phyloP scores from a whole-genome alignment of 2,888 invertebrate species.

The Pandemis corylana region DNA sequence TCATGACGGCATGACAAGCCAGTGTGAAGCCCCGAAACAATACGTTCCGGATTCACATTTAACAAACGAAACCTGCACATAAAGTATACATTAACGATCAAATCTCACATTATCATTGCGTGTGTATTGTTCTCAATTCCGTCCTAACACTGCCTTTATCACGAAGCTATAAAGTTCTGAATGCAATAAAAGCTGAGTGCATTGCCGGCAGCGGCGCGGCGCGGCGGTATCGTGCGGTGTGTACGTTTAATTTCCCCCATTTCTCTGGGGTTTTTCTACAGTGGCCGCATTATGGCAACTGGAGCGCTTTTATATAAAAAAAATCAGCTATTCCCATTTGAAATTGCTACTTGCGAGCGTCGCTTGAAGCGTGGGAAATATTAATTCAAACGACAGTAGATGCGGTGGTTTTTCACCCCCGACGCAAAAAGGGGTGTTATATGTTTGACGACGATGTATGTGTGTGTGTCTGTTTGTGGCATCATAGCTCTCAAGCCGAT shows the following conservation, averaged over 20 bases:
- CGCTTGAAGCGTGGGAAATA: conserved; percentile 54
- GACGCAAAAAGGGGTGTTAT: too few species aligned
- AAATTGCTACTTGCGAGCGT: conserved; percentile 61
- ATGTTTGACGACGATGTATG: background rate
- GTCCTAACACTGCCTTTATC: conserved; percentile 2
- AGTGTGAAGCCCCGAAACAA: background rate
- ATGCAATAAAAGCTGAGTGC: conserved; percentile 28
- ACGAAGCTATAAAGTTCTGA: conserved; percentile 18
- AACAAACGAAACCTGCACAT: conserved; percentile 6
- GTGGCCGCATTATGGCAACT: conserved; percentile 56
- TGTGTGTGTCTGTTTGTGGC: too few species aligned
- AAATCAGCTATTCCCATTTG: conserved; percentile 65
- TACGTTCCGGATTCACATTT: conserved; percentile 1
- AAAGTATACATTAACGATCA: conserved; percentile 18
- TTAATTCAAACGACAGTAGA: conserved; percentile 49
- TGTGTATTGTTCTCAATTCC: conserved; percentile 23
- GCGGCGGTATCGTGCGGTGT: conserved; percentile 23
- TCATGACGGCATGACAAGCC: background rate
- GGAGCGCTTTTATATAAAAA: conserved; percentile 63
- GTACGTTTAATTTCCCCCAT: conserved; percentile 60
- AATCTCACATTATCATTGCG: conserved; percentile 14
- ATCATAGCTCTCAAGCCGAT: too few species aligned
- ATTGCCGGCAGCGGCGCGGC: conserved; percentile 1
- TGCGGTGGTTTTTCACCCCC: background rate
- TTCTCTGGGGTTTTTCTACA: conserved; percentile 57